These are phyloP conservation scores for Apodemia duryi DNA, from an alignment of 2,888 invertebrate genomes.

Conservation along the genomic window DNA sequence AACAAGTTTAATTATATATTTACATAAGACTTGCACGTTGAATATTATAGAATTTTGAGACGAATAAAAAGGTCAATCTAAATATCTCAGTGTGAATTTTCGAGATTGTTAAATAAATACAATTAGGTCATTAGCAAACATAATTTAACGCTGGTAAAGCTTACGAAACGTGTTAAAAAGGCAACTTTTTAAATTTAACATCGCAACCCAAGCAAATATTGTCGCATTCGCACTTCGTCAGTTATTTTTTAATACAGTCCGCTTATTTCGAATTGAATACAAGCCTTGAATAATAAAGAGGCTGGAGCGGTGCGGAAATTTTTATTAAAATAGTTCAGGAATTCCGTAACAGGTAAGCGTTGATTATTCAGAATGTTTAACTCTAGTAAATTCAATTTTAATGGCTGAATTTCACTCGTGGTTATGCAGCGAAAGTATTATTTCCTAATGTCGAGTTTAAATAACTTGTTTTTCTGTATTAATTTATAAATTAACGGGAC, in stretches of 20 bases:
- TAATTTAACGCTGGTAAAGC: background rate
- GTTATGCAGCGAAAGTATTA: background rate
- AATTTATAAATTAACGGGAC: too few relatives aligned
- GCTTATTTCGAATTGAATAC: constrained; percentile 34
- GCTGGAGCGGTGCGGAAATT: constrained; percentile 22
- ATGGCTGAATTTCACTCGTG: constrained; percentile 3
- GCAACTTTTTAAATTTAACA: constrained; percentile 13
- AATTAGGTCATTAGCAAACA: background rate
- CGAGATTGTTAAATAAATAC: background rate
- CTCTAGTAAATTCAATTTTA: constrained; percentile 11
- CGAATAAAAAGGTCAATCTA: too few relatives aligned
- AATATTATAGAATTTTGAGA: too few relatives aligned
- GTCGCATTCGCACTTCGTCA: constrained; percentile 21
- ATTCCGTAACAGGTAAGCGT: constrained; percentile 14
- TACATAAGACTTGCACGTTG: too few relatives aligned
- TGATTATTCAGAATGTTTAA: constrained; percentile 10
- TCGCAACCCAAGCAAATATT: constrained; percentile 9
- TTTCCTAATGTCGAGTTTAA: background rate
- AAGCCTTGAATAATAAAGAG: constrained; percentile 33
- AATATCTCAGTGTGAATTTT: too few relatives aligned
- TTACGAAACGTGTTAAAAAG: background rate
- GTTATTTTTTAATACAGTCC: constrained; percentile 32
- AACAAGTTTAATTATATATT: too few relatives aligned
- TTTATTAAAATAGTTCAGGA: constrained; percentile 18
- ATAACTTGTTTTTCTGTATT: too few relatives aligned